Evolutionary conservation across 2,888 invertebrate genomes (phyloP), one percentile per base, ranked within the genome.

Genomic region (Xiphydria camelus): DNA sequence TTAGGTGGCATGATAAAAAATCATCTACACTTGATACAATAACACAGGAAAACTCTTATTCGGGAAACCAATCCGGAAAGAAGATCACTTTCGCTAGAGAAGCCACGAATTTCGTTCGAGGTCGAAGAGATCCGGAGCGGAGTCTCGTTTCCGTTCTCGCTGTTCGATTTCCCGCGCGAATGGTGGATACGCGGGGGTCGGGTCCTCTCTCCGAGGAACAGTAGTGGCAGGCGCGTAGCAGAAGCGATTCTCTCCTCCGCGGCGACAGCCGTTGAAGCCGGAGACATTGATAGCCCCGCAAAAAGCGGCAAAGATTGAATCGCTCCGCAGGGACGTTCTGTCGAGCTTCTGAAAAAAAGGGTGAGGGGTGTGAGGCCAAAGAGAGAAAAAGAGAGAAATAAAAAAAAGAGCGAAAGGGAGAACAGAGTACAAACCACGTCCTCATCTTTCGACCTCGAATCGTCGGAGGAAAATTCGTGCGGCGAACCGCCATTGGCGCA

Each of bases 231-330:
- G 29, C 29, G 29, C n/a, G 34, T 10, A 34, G 17, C 18, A 15
- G n/a, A 18, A 40, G 42, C 45, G 48, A 48, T 55, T 57, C 53
- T 44, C 39, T 55, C 15, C 36, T 51, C 23, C n/a, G n/a, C n/a
- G n/a, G 26, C 41, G 23, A 32, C 25, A 19, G 12, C 19, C n/a
- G n/a, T n/a, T n/a, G 41, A 29, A 45, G 34, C 23, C 22, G 40
- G 49, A 52, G 58, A 55, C 53, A 59, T 51, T 56, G 57, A 58
- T 52, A 50, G 50, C 41, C 42, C 17, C 35, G 32, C 35, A 44
- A 33, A 36, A 29, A 38, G 47, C 38, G 49, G 51, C 55, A 55
- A 64, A 66, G 66, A 67, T 67, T 67, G 64, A 67, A 67, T 67
- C 53, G 62, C 53, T 54, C 63, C 60, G 51, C 15, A 39, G 61